Evolutionary conservation across 2,797 vertebrate genomes (phyloP).

Genomic region (Argya squamiceps): DNA sequence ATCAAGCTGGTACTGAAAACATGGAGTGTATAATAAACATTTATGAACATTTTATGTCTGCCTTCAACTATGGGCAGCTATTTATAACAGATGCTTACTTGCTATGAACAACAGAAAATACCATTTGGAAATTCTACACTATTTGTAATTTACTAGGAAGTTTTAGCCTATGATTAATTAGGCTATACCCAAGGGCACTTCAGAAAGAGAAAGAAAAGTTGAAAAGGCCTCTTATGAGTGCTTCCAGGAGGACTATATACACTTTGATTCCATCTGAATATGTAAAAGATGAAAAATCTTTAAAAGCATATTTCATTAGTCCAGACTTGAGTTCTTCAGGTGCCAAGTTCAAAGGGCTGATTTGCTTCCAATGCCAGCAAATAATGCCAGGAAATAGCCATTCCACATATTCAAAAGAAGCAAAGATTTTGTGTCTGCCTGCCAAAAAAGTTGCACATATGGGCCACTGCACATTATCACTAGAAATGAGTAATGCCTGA

Average conservation of each 20-base stretch:
- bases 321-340: neutral
- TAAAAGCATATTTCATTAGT: neutral
- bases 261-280: neutral
- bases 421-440: neutral
- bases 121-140: neutral
- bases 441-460: neutral
- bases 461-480: neutral
- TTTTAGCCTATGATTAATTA: constrained; percentile 30
- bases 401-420: neutral
- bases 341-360: neutral
- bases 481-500: neutral
- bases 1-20: neutral
- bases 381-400: neutral
- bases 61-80: neutral
- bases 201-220: neutral
- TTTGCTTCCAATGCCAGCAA: neutral
- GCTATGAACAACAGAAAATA: neutral
- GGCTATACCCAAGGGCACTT: neutral
- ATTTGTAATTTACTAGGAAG: neutral
- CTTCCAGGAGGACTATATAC: neutral
- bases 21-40: neutral
- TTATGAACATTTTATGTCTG: neutral
- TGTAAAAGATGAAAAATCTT: neutral
- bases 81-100: neutral
- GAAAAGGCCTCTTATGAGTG: neutral